Conservation (phyloP, 2,888 invertebrate genomes). For the Allacma fusca region DNA sequence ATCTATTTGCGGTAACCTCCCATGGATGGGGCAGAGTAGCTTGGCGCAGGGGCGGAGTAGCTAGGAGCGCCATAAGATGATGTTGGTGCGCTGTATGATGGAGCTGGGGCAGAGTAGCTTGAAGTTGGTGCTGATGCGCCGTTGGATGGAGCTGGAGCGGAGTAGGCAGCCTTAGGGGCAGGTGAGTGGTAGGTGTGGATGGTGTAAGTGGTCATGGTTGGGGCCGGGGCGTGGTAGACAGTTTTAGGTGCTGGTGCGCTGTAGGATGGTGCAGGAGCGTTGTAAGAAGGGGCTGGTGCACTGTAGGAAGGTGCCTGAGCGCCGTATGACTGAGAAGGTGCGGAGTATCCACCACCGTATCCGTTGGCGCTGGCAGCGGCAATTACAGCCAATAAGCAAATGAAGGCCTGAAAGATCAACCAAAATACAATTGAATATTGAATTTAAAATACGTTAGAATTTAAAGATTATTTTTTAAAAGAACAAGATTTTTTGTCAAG, state of each 20-base stretch:
- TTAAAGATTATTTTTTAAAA: no score
- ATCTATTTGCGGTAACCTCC: no score
- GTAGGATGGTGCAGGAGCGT: not conserved
- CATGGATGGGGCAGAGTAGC: no score
- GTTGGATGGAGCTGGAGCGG: no score
- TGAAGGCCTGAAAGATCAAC: constrained; percentile 27
- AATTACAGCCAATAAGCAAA: constrained; percentile 14
- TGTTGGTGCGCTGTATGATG: no score
- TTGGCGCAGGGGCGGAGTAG: no score
- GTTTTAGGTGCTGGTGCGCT: constrained; percentile 18
- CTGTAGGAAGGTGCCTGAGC: not conserved
- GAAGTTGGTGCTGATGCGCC: no score
- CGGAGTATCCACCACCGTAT: not conserved
- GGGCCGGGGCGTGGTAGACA: constrained; percentile 40
- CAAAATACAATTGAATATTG: no score
- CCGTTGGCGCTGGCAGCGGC: not conserved
- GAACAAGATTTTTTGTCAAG: no score
- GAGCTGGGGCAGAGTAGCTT: no score
- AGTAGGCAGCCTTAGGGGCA: constrained; percentile 3
- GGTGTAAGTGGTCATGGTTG: constrained; percentile 42
- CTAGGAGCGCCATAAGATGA: no score
- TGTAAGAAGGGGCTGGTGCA: not conserved
- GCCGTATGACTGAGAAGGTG: not conserved
- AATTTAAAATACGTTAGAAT: no score
- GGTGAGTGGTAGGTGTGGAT: constrained; percentile 31